These are phyloP conservation scores for Spea bombifrons DNA, from an alignment of 2,113 vertebrate genomes.

Conservation along the genomic window DNA sequence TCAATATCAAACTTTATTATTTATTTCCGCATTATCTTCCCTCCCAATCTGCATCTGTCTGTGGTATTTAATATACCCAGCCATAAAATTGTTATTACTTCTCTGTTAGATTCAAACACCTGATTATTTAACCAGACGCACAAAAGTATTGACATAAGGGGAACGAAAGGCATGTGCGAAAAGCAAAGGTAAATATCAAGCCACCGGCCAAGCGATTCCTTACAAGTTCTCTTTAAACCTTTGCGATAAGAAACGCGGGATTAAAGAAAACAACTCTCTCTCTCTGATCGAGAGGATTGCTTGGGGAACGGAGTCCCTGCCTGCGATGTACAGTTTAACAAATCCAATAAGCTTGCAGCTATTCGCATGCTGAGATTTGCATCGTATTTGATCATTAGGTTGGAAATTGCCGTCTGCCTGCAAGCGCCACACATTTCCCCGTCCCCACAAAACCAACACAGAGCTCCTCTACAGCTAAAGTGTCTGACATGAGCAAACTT, in stretches of 20 bases:
- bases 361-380: conserved; percentile 18
- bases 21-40: no score
- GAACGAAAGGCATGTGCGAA: no score
- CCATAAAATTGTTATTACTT: no score
- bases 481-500: conserved; percentile 62
- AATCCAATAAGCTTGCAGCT: conserved; percentile 40
- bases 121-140: no score
- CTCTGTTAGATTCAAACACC: no score
- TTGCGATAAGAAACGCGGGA: neutral
- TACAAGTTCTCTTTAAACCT: no score
- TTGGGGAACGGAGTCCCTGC: conserved; percentile 7
- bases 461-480: conserved; percentile 34
- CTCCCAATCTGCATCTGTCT: no score
- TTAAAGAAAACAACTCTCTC: neutral
- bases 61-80: no score
- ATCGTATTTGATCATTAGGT: neutral
- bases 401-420: neutral
- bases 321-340: conserved; percentile 20
- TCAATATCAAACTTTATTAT: no score
- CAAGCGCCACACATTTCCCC: neutral
- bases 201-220: no score
- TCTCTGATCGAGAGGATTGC: neutral
- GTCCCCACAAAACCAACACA: neutral
- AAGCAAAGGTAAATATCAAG: no score
- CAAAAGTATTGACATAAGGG: no score